Conservation (phyloP, 2,797 vertebrate species). For the Salmo trutta region DNA sequence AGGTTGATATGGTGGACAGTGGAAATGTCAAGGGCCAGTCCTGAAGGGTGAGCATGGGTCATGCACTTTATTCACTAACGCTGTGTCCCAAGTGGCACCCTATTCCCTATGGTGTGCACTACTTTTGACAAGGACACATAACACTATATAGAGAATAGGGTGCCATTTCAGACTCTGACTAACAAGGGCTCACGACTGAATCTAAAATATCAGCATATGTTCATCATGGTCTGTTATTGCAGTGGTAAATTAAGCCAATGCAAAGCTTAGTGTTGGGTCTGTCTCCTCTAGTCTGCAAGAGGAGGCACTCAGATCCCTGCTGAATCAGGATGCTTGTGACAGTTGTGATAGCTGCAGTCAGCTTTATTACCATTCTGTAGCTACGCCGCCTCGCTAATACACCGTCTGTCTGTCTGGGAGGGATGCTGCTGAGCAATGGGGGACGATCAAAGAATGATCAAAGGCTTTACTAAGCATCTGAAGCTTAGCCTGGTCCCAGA, state of each 20-base stretch:
- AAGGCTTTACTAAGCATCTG: conserved; percentile 59
- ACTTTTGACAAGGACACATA: background rate
- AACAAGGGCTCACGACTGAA: background rate
- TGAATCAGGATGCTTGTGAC: background rate
- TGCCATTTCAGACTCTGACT: background rate
- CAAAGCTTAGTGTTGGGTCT: background rate
- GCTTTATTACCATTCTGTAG: background rate
- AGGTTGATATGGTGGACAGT: background rate
- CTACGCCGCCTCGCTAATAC: background rate
- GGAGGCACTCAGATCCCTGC: background rate
- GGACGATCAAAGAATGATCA: conserved; percentile 48
- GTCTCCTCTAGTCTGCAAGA: background rate
- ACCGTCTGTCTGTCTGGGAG: background rate
- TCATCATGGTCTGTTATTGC: background rate
- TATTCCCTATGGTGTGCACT: background rate
- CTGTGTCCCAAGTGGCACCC: background rate
- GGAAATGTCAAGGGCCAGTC: background rate
- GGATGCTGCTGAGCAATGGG: background rate
- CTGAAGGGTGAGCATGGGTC: background rate
- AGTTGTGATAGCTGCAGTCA: conserved; percentile 29
- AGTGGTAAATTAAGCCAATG: background rate
- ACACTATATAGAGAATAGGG: background rate
- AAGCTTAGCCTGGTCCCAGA: conserved; percentile 12
- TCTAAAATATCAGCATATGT: background rate
- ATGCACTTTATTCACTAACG: background rate